Evolutionary conservation across 2,888 invertebrate genomes (phyloP).

Genomic region (Ormia ochracea): DNA sequence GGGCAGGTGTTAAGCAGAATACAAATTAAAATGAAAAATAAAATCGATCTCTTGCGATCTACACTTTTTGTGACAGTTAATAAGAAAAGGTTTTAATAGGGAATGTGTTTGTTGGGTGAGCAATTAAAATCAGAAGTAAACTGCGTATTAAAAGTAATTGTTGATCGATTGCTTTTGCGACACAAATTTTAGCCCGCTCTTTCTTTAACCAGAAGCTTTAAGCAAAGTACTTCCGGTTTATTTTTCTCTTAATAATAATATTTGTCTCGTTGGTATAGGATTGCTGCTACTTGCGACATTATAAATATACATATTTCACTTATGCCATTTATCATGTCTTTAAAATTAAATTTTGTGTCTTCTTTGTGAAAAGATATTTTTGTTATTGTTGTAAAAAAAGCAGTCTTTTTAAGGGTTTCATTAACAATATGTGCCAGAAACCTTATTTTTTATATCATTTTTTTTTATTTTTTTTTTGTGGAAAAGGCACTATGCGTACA

Average conservation of each 20-base stretch:
- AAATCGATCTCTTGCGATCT: too few species aligned
- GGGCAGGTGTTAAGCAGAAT: too few species aligned
- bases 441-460: slow-evolving; percentile 1
- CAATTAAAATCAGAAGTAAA: too few species aligned
- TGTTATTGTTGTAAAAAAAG: background rate
- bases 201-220: slow-evolving; percentile 44
- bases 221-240: slow-evolving; percentile 54
- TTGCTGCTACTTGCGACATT: background rate
- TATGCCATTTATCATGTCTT: background rate
- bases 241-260: slow-evolving; percentile 20
- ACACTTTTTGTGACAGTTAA: too few species aligned
- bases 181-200: slow-evolving; percentile 13
- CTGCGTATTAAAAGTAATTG: background rate
- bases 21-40: too few species aligned
- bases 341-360: background rate
- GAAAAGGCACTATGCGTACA: too few species aligned
- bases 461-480: background rate
- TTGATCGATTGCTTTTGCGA: background rate
- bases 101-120: too few species aligned
- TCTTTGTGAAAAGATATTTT: background rate
- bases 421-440: slow-evolving; percentile 36
- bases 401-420: slow-evolving; percentile 19
- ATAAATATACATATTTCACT: background rate
- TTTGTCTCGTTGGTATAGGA: background rate
- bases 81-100: too few species aligned